Conservation (phyloP, 2,113 vertebrate genomes). For the Nanorana parkeri region DNA sequence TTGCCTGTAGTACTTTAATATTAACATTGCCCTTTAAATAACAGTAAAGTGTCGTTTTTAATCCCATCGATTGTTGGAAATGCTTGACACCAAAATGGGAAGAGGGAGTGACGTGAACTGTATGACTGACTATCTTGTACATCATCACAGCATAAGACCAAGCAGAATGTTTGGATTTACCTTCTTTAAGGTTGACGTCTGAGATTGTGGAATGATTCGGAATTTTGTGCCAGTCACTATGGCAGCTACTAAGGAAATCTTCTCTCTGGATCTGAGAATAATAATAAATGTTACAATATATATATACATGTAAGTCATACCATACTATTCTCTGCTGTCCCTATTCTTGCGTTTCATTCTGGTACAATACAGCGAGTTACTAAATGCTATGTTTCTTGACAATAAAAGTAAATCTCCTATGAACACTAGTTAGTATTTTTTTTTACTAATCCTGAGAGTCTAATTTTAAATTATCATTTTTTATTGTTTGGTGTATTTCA, state of each 20-base stretch:
- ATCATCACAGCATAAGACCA: background rate
- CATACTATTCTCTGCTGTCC: too few relatives aligned
- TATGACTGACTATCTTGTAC: background rate
- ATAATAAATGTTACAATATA: background rate
- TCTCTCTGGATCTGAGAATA: constrained; percentile 73
- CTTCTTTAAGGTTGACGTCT: constrained; percentile 78
- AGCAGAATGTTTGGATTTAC: constrained; percentile 68
- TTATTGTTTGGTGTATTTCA: too few relatives aligned
- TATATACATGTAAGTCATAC: too few relatives aligned
- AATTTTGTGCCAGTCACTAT: constrained; percentile 80
- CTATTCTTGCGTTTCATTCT: too few relatives aligned
- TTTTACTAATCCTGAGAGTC: too few relatives aligned
- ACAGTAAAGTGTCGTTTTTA: background rate
- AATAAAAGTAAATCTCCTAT: too few relatives aligned
- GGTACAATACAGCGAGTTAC: too few relatives aligned
- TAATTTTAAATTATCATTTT: too few relatives aligned
- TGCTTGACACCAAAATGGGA: background rate
- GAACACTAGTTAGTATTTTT: too few relatives aligned
- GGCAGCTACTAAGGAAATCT: constrained; percentile 82
- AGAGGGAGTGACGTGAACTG: background rate
- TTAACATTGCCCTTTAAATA: background rate
- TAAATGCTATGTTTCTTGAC: too few relatives aligned
- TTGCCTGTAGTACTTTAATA: too few relatives aligned
- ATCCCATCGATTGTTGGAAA: too few relatives aligned
- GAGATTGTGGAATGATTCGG: constrained; percentile 87